These are phyloP conservation scores for Hemibagrus guttatus DNA, from an alignment of 2,797 vertebrate species.

Conservation along the genomic window DNA sequence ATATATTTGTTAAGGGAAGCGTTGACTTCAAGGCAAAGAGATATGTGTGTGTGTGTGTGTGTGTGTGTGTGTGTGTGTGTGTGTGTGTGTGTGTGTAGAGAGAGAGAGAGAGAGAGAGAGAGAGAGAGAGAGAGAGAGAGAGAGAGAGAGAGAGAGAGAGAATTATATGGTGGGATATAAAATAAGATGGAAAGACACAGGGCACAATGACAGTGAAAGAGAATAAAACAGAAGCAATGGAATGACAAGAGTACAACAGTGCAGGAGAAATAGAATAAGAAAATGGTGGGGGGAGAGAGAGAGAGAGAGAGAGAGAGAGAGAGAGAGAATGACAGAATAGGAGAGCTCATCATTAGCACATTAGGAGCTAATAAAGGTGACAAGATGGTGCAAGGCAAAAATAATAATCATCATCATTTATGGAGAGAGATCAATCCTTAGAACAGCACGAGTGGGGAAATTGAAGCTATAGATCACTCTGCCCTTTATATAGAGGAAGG, in stretches of 20 bases:
- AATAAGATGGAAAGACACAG: conserved; percentile 6
- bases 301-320: conserved; percentile 54
- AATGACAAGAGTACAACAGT: neutral
- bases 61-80: no score
- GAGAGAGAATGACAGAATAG: conserved; percentile 57
- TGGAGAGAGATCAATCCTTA: conserved; percentile 67
- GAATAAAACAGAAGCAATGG: conserved; percentile 11
- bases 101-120: conserved; percentile 3
- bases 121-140: neutral
- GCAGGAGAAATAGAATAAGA: conserved; percentile 21
- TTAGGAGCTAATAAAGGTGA: conserved; percentile 55
- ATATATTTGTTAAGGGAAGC: conserved; percentile 56
- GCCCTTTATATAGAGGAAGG: conserved; percentile 64
- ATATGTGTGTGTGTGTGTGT: neutral
- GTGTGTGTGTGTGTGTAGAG: no score
- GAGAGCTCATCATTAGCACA: conserved; percentile 65
- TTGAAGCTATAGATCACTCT: conserved; percentile 79
- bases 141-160: neutral
- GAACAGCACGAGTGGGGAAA: conserved; percentile 69
- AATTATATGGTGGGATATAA: conserved; percentile 6
- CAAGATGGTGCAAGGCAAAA: conserved; percentile 62
- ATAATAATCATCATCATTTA: conserved; percentile 70
- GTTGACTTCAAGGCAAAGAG: conserved; percentile 36
- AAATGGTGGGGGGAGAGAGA: conserved; percentile 28
- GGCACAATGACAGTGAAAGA: neutral